Conservation (phyloP, 2,113 vertebrate species). For the Isichthys henryi region DNA sequence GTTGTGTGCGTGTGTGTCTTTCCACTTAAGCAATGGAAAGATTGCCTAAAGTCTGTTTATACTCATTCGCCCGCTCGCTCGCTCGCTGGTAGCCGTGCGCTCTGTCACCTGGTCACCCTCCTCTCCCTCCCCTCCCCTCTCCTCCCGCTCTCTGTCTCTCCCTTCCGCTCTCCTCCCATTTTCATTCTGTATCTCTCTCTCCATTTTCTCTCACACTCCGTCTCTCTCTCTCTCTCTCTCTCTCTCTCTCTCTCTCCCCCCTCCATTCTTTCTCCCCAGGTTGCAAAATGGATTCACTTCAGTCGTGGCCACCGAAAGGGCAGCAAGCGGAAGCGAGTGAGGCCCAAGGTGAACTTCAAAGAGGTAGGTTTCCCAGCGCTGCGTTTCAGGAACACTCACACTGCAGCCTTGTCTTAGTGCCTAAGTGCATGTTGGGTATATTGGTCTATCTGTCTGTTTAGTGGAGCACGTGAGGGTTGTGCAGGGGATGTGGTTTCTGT, state of each 20-base stretch:
- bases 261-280: slow-evolving; percentile 63
- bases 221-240: slow-evolving; percentile 24
- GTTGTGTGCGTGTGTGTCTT: slow-evolving; percentile 27
- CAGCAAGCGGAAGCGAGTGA: slow-evolving; percentile 69
- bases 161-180: slow-evolving; percentile 11
- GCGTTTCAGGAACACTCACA: slow-evolving; percentile 37
- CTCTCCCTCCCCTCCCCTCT: slow-evolving; percentile 28
- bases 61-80: slow-evolving; percentile 25
- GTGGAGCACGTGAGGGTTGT: neutral
- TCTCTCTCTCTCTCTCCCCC: slow-evolving; percentile 17
- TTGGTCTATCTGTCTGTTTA: neutral
- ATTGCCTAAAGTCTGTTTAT: slow-evolving; percentile 37
- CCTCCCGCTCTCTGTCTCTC: neutral
- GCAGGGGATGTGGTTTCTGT: neutral
- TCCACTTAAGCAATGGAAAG: slow-evolving; percentile 45
- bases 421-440: neutral
- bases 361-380: slow-evolving; percentile 68
- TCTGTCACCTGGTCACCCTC: slow-evolving; percentile 36
- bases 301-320: slow-evolving; percentile 68
- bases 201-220: slow-evolving; percentile 29
- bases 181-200: slow-evolving; percentile 6
- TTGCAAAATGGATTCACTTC: slow-evolving; percentile 81
- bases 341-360: slow-evolving; percentile 65
- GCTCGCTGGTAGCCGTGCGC: slow-evolving; percentile 27
- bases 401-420: neutral